These are phyloP conservation scores for Dasypogon diadema DNA, from an alignment of 2,888 invertebrate species.

Conservation along the genomic window DNA sequence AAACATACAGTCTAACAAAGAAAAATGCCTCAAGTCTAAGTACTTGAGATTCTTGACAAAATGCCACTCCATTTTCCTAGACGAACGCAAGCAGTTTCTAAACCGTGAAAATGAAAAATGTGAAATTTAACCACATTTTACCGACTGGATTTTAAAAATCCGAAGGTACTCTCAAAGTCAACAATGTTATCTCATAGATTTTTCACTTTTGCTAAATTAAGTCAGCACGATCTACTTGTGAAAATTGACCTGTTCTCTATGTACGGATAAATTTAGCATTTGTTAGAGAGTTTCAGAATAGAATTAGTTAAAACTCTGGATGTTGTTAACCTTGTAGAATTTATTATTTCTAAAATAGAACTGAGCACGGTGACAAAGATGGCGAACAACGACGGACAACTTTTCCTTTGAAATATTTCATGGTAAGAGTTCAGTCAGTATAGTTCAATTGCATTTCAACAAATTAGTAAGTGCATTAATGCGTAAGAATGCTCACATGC, in stretches of 20 bases:
- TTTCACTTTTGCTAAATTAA: neutral
- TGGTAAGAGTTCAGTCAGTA: no score
- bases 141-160: no score
- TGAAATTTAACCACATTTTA: no score
- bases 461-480: neutral
- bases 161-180: no score
- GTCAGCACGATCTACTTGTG: conserved; percentile 3
- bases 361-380: neutral
- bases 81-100: no score
- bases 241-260: neutral
- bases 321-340: conserved; percentile 30
- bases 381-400: conserved; percentile 2
- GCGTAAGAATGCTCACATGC: conserved; percentile 2
- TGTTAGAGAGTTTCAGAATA: conserved; percentile 5
- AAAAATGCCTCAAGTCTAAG: no score
- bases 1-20: no score
- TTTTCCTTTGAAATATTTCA: conserved; percentile 2
- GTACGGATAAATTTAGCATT: conserved; percentile 32
- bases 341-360: conserved; percentile 21
- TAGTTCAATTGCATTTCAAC: neutral
- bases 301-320: conserved; percentile 1
- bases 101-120: no score
- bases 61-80: no score
- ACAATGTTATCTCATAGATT: no score
- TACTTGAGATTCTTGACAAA: no score